phyloP scores from a whole-genome alignment of 1,140 invertebrate genomes.

The Drosophila albomicans region DNA sequence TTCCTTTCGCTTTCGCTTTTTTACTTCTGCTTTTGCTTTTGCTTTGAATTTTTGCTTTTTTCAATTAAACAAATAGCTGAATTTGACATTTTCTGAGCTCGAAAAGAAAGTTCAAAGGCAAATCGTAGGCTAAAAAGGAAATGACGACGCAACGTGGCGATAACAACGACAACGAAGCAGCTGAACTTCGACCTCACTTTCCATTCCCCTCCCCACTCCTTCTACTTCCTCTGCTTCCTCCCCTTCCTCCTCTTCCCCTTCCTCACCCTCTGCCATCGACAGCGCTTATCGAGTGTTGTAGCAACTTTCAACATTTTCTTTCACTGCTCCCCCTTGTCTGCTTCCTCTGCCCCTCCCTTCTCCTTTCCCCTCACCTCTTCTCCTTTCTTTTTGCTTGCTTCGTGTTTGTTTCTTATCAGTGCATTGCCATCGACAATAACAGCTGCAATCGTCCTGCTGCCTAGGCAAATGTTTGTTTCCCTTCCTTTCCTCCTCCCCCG shows the following conservation, averaged over 20 bases:
- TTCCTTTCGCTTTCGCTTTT: neutral
- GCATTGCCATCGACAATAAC: constrained; percentile 56
- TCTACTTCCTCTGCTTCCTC: neutral
- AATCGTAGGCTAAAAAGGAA: constrained; percentile 68
- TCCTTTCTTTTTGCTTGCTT: neutral
- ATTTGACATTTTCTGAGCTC: constrained; percentile 72
- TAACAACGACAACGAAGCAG: constrained; percentile 46
- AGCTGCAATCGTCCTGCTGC: constrained; percentile 34
- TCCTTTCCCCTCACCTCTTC: neutral
- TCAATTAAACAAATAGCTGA: constrained; percentile 84
- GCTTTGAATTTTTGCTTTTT: constrained; percentile 42
- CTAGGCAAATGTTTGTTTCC: constrained; percentile 68
- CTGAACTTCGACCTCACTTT: too few relatives aligned
- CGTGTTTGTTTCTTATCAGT: constrained; percentile 58
- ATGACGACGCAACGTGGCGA: constrained; percentile 66
- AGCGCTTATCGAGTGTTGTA: constrained; percentile 12
- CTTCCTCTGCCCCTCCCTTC: neutral
- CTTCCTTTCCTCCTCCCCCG: neutral
- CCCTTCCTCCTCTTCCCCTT: neutral
- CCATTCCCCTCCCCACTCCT: neutral
- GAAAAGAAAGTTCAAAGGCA: constrained; percentile 65
- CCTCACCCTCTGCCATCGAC: neutral
- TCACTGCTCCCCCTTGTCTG: neutral
- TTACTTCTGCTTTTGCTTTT: neutral
- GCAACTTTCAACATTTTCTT: constrained; percentile 20